Evolutionary conservation across 2,888 invertebrate genomes (phyloP).

Genomic region (Tillus elongatus): DNA sequence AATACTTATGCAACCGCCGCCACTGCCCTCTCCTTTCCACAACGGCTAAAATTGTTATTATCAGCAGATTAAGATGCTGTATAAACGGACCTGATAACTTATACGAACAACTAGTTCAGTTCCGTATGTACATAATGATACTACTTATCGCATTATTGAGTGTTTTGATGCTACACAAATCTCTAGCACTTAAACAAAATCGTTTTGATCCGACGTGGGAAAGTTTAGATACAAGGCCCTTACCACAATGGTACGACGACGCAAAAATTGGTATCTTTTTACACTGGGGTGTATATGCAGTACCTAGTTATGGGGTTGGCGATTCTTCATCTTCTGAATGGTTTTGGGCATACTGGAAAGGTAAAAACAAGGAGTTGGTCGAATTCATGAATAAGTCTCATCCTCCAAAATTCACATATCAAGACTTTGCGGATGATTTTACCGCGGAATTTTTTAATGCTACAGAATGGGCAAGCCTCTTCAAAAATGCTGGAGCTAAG

Average conservation of each 20-base stretch:
- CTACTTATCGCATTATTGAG: too few species aligned
- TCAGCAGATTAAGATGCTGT: too few species aligned
- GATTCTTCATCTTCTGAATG: too few species aligned
- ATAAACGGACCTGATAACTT: too few species aligned
- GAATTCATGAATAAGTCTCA: constrained; percentile 77
- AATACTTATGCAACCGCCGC: too few species aligned
- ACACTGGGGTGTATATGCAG: constrained; percentile 90
- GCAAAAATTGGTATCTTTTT: constrained; percentile 88
- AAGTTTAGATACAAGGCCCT: constrained; percentile 71
- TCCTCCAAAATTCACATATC: constrained; percentile 77
- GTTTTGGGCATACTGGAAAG: constrained; percentile 83
- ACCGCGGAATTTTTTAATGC: constrained; percentile 86
- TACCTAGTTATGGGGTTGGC: constrained; percentile 76
- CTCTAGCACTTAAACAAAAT: too few species aligned
- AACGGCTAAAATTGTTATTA: too few species aligned
- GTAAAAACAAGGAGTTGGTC: constrained; percentile 42
- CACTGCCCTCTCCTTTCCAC: too few species aligned
- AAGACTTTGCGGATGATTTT: constrained; percentile 83
- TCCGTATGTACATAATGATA: too few species aligned
- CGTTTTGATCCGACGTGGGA: constrained; percentile 71
- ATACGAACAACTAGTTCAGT: too few species aligned
- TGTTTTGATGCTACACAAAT: too few species aligned
- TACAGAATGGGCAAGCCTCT: constrained; percentile 72
- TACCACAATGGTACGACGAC: constrained; percentile 83
- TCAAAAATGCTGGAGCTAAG: constrained; percentile 79